A percentile compares a stretch with the other conserved stretches of the same genome.
These are phyloP conservation scores for Cyanoramphus novaezelandiae DNA, from an alignment of 2,113 vertebrate species.

Conservation along the genomic window DNA sequence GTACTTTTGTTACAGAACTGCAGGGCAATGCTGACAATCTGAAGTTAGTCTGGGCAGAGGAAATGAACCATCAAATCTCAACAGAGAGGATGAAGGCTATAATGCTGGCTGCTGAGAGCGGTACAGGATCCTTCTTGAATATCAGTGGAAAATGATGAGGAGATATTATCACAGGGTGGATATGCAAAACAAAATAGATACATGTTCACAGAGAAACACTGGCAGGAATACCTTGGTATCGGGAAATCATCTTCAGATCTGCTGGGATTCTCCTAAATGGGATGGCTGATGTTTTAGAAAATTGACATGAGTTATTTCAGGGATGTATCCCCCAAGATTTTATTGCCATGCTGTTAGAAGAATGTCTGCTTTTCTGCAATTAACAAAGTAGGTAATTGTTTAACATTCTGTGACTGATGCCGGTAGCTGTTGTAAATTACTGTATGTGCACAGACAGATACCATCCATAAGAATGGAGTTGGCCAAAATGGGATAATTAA, in stretches of 20 bases:
- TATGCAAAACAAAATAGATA: slow-evolving; percentile 7
- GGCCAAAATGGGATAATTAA: not conserved
- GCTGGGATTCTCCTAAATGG: not conserved
- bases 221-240: not conserved
- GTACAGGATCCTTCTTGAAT: not conserved
- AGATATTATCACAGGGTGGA: not conserved
- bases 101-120: slow-evolving; percentile 34
- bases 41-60: slow-evolving; percentile 39
- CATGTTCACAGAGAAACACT: not conserved
- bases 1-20: not conserved
- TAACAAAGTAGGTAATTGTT: slow-evolving; percentile 15
- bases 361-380: slow-evolving; percentile 34
- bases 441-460: not conserved
- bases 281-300: not conserved
- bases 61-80: slow-evolving; percentile 61
- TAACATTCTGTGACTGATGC: slow-evolving; percentile 8
- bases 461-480: not conserved
- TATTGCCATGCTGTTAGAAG: not conserved
- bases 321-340: not conserved
- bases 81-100: slow-evolving; percentile 24
- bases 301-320: not conserved
- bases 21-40: slow-evolving; percentile 13
- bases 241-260: not conserved
- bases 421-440: not conserved
- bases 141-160: slow-evolving; percentile 24